A percentile compares a stretch with the other conserved stretches of the same genome.
Conservation (phyloP, 2,113 vertebrate genomes). For the Ailurus styani region DNA sequence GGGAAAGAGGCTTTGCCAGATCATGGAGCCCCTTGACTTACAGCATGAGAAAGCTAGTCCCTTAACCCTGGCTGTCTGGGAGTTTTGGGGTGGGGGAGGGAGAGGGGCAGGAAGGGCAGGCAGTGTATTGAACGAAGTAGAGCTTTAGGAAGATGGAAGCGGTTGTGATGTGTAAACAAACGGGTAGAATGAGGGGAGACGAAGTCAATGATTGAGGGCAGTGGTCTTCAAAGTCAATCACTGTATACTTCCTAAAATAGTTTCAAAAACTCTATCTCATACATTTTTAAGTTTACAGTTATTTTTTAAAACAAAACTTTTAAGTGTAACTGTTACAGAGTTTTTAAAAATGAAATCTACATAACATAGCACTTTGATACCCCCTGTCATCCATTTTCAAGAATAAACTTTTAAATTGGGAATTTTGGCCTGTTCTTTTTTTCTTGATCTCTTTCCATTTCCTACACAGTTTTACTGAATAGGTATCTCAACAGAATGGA, state of each 20-base stretch:
- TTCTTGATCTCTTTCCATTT: background rate
- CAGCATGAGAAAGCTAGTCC: background rate
- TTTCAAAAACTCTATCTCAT: background rate
- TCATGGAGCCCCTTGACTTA: background rate
- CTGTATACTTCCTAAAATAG: background rate
- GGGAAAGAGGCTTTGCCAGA: too few relatives aligned
- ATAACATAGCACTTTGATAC: background rate
- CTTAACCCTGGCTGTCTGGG: background rate
- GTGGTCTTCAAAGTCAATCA: background rate
- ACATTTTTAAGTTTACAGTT: background rate
- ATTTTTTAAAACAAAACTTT: background rate
- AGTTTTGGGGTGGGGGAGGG: background rate
- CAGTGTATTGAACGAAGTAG: too few relatives aligned
- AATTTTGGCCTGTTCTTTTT: background rate
- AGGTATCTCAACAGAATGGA: background rate
- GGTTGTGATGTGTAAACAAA: background rate
- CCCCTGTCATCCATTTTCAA: background rate
- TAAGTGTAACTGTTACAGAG: background rate
- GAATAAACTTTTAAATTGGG: background rate
- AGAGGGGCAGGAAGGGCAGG: background rate
- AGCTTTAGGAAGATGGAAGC: background rate
- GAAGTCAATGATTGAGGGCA: background rate
- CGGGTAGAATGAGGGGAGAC: background rate
- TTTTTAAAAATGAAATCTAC: background rate
- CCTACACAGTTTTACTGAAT: background rate